These are phyloP conservation scores for Oligia latruncula DNA, from an alignment of 2,888 invertebrate species.

Conservation along the genomic window DNA sequence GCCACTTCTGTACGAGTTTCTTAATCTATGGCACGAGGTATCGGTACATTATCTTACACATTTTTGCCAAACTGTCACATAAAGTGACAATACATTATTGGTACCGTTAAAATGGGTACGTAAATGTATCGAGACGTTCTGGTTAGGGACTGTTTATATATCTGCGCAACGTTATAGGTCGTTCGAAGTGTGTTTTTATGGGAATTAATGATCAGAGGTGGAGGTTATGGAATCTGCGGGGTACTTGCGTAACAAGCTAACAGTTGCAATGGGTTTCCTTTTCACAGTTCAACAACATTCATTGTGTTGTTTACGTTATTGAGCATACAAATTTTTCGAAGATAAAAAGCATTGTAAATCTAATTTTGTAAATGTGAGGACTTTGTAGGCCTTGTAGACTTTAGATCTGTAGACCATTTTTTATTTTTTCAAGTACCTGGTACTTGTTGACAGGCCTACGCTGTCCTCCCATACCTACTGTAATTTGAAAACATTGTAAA, in stretches of 20 bases:
- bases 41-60: constrained; percentile 61
- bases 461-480: no score
- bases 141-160: constrained; percentile 38
- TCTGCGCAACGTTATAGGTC: constrained; percentile 11
- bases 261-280: no score
- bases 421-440: no score
- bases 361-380: no score
- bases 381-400: no score
- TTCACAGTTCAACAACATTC: not conserved
- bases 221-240: not conserved
- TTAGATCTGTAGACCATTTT: no score
- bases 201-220: constrained; percentile 15
- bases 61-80: constrained; percentile 65
- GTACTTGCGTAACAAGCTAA: not conserved
- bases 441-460: no score
- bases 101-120: constrained; percentile 58
- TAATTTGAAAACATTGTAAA: no score
- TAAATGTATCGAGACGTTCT: constrained; percentile 58
- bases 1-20: constrained; percentile 5
- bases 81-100: constrained; percentile 67
- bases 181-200: constrained; percentile 34
- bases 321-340: not conserved
- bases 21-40: constrained; percentile 27
- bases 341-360: not conserved
- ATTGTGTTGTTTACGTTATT: not conserved